phyloP scores from a whole-genome alignment of 2,113 vertebrate genomes.

The Thomomys bottae region DNA sequence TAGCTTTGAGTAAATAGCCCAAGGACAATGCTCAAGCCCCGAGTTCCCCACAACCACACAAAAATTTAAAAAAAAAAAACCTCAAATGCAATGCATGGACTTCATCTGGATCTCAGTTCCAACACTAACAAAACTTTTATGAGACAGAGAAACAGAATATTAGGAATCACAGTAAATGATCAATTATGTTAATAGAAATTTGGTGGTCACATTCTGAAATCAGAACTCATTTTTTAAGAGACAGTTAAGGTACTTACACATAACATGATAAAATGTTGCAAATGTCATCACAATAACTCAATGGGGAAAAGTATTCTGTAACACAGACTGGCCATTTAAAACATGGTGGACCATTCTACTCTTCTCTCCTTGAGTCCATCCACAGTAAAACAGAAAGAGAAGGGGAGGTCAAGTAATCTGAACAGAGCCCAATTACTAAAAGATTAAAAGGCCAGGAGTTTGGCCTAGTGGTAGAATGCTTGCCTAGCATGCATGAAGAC shows the following conservation, averaged over 20 bases:
- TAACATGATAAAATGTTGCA: constrained; percentile 48
- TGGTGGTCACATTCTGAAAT: constrained; percentile 27
- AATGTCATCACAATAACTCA: constrained; percentile 36
- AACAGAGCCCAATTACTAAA: not conserved
- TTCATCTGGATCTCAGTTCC: no score
- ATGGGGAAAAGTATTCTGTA: not conserved
- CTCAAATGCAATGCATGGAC: no score
- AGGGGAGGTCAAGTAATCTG: not conserved
- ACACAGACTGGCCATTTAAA: not conserved
- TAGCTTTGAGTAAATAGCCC: no score
- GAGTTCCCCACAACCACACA: no score
- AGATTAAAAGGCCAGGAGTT: no score
- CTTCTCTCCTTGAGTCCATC: constrained; percentile 21
- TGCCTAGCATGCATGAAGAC: no score
- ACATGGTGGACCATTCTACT: not conserved
- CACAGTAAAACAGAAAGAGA: constrained; percentile 29
- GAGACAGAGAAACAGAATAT: constrained; percentile 15
- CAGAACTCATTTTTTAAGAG: constrained; percentile 44
- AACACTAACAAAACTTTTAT: not conserved
- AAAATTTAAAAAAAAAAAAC: no score
- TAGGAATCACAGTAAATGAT: constrained; percentile 24
- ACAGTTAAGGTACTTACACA: constrained; percentile 20
- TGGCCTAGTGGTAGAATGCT: no score
- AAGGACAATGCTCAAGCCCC: no score
- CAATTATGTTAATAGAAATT: not conserved